Conservation (phyloP, 2,888 invertebrate species). For the Tipula lateralis region DNA sequence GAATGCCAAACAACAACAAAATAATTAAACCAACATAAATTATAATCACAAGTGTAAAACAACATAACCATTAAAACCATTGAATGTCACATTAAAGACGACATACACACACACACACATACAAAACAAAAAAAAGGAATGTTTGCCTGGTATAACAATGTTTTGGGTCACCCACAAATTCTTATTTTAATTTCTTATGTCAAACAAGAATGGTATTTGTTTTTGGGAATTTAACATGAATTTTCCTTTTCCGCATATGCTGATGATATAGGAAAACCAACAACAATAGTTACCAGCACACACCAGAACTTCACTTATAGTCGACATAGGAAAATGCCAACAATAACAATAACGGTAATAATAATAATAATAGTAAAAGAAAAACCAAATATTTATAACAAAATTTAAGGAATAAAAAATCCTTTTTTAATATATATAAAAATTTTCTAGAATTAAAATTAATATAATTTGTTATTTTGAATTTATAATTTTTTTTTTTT, state of each 20-base stretch:
- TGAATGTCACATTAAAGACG: slow-evolving; percentile 11
- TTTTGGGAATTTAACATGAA: background rate
- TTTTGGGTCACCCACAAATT: slow-evolving; percentile 24
- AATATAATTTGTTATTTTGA: slow-evolving; percentile 19
- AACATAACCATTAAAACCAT: slow-evolving; percentile 24
- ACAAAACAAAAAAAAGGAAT: background rate
- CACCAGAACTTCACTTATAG: background rate
- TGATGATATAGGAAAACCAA: background rate
- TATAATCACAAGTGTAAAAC: slow-evolving; percentile 11
- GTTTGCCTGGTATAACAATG: background rate
- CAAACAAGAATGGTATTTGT: slow-evolving; percentile 7
- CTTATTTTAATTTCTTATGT: slow-evolving; percentile 24
- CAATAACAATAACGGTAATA: background rate
- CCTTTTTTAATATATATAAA: background rate
- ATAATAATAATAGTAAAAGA: background rate
- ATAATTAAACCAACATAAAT: slow-evolving; percentile 24
- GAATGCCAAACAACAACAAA: background rate
- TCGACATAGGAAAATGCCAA: background rate
- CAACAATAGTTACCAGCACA: background rate
- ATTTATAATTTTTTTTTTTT: background rate
- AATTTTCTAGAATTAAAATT: background rate
- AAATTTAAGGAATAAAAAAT: background rate
- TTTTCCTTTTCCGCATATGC: slow-evolving; percentile 19
- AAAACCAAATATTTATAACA: background rate
- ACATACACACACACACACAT: background rate